These are phyloP conservation scores for Cydia fagiglandana DNA, from an alignment of 1,140 invertebrate genomes.

Conservation along the genomic window DNA sequence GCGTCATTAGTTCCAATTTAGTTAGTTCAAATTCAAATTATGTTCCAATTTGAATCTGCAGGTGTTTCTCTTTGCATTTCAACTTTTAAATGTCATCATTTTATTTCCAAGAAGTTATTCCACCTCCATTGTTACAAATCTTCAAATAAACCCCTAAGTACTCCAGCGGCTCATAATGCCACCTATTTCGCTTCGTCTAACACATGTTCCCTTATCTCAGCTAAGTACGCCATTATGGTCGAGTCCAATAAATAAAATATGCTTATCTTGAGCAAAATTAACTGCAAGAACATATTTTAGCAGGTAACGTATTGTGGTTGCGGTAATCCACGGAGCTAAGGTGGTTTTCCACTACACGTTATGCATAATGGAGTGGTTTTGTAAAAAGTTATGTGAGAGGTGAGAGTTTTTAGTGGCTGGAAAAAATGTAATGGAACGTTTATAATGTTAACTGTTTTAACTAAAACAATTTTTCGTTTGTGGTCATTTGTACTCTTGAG, in stretches of 20 bases:
- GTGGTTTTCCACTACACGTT: neutral
- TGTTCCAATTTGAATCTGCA: no score
- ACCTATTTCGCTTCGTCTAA: slow-evolving; percentile 2
- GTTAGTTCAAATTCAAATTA: no score
- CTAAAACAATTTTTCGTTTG: no score
- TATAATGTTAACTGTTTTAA: no score
- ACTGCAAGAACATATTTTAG: slow-evolving; percentile 30
- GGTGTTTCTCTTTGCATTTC: no score
- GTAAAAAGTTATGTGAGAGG: neutral
- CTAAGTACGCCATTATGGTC: slow-evolving; percentile 26
- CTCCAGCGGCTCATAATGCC: neutral
- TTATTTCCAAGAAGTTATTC: neutral
- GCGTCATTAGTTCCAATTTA: no score
- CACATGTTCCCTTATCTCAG: slow-evolving; percentile 27
- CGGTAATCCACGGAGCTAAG: slow-evolving; percentile 18
- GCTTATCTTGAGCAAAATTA: slow-evolving; percentile 32
- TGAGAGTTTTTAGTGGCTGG: neutral
- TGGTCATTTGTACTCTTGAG: no score
- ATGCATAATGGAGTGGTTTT: neutral
- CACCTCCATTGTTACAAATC: slow-evolving; percentile 6
- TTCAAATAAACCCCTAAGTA: neutral
- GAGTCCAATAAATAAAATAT: slow-evolving; percentile 32
- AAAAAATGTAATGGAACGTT: no score
- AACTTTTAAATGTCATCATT: neutral
- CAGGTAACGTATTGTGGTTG: slow-evolving; percentile 31